Conservation (phyloP, 2,888 invertebrate genomes). For the Nysson spinosus region DNA sequence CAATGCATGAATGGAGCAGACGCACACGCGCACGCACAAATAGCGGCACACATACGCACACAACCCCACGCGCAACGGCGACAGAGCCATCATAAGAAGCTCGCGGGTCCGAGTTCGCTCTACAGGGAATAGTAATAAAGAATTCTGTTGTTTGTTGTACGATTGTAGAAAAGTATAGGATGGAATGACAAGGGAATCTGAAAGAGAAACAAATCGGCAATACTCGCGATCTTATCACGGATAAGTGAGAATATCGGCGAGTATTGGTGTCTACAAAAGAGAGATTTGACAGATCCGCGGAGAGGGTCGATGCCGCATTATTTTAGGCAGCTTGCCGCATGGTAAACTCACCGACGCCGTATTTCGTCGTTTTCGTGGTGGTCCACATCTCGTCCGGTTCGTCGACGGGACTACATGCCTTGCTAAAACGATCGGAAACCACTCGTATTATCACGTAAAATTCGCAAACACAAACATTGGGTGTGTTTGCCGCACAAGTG, state of each 20-base stretch:
- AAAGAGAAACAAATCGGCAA: too few relatives aligned
- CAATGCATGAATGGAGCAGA: constrained; percentile 74
- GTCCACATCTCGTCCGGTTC: constrained; percentile 82
- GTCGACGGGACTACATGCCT: constrained; percentile 63
- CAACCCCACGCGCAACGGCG: constrained; percentile 1
- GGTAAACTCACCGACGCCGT: constrained; percentile 84
- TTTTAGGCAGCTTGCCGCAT: constrained; percentile 22
- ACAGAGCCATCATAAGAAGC: constrained; percentile 15
- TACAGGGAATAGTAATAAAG: too few relatives aligned
- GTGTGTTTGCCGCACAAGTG: constrained; percentile 71
- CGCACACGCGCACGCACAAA: constrained; percentile 40
- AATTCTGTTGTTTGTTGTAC: too few relatives aligned
- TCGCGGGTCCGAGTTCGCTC: too few relatives aligned
- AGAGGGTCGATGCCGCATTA: constrained; percentile 46
- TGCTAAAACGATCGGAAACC: constrained; percentile 42
- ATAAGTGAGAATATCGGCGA: too few relatives aligned
- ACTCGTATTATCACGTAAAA: constrained; percentile 62
- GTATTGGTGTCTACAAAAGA: too few relatives aligned
- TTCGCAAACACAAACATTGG: constrained; percentile 75
- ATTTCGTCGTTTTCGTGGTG: constrained; percentile 85
- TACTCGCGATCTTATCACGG: too few relatives aligned
- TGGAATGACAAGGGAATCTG: too few relatives aligned
- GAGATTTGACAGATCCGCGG: constrained; percentile 58
- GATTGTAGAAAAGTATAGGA: too few relatives aligned
- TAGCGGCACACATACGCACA: constrained; percentile 15